Base-by-base conservation (phyloP, 2,113 vertebrate genomes). In the Crotalus helleri region DNA sequence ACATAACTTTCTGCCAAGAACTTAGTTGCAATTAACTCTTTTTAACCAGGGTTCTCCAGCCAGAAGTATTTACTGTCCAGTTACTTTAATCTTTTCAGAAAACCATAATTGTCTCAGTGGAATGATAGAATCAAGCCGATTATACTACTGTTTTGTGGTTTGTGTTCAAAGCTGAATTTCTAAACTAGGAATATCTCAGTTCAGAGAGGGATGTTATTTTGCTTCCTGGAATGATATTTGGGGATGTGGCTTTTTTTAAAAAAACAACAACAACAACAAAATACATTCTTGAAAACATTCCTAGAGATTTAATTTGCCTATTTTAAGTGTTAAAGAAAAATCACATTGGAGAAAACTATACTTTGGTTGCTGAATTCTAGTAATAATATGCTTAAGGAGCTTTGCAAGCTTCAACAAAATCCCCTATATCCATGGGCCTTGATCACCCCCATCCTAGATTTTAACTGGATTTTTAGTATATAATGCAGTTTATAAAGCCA, bases 21-120 rank as follows among this genome's bases (percentile, higher is more conserved):
- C 88, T 59, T 11, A 46, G 39, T 61, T n/a, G 24, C 86, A 93
- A 90, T 90, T 90, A 93, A 90, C 44, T 46, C 92, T 90, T 55
- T 39, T 81, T 92, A 58, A 59, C 54, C 6, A 55, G 59, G 39
- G 10, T 46, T 93, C 44, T 85, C 55, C n/a, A 90, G 19, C 88
- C 88, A 24, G 44, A 15, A 11, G 58, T 90, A 54, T 33, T 88
- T 92, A 49, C n/a, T 51, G 44, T 44, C 44, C 61, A 81, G n/a
- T 24, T 17, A 3, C 64, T 88, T 92, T 89, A 3, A 46, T 46
- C 91, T 92, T 88, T 19, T 33, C n/a, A 64, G 46, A 53, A 64
- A 54, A 59, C 57, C 17, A 10, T 87, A 23, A 53, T 53, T 23
- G 26, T 54, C 91, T 92, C 12, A 11, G 54, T 88, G 86, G 11